Evolutionary conservation across 2,888 invertebrate species (phyloP).

Genomic region (Watsonalla cultraria): DNA sequence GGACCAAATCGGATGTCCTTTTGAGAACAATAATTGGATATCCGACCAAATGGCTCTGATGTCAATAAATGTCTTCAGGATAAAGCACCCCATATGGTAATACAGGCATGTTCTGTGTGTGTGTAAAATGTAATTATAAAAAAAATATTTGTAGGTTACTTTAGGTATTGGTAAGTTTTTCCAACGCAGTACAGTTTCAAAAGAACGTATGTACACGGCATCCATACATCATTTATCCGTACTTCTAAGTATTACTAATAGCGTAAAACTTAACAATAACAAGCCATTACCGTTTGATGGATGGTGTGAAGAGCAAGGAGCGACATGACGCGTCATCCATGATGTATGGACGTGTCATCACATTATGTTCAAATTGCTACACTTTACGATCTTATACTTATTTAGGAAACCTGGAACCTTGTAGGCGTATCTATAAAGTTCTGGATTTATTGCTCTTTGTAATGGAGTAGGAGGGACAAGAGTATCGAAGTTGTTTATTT

Average conservation of each 20-base stretch:
- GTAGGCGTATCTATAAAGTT: background rate
- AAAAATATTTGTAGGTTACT: no score
- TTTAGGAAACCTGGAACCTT: background rate
- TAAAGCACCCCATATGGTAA: no score
- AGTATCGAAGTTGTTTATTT: background rate
- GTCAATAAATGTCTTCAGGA: no score
- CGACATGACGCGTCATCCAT: slow-evolving; percentile 17
- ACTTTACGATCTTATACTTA: background rate
- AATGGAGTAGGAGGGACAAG: background rate
- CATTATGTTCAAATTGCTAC: slow-evolving; percentile 1
- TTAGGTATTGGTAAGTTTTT: no score
- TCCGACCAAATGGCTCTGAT: no score
- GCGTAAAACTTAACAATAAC: background rate
- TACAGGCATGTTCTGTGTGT: no score
- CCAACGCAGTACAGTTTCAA: no score
- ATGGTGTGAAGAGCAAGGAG: slow-evolving; percentile 12
- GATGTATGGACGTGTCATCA: slow-evolving; percentile 16
- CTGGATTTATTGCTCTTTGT: background rate
- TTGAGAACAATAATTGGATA: no score
- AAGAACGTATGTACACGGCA: background rate
- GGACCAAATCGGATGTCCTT: no score
- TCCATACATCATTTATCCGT: background rate
- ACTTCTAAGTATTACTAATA: background rate
- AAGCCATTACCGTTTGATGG: slow-evolving; percentile 14
- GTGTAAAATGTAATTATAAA: no score